phyloP scores from a whole-genome alignment of 1,140 invertebrate species.

The Coenobita brevimanus region DNA sequence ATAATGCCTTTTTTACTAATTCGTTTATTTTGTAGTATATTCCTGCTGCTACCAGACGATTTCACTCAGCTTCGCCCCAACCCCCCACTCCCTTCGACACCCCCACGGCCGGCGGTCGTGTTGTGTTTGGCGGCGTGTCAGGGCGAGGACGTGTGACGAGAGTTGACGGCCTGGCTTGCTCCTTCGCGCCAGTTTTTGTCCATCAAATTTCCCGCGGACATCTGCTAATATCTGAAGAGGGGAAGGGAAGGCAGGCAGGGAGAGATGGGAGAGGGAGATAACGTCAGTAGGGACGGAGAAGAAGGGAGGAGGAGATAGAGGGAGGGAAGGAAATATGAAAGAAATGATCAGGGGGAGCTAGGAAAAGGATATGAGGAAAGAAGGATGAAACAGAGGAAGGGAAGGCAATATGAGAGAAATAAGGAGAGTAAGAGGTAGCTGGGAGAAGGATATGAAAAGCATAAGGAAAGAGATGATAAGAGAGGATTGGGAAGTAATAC shows the following conservation, averaged over 20 bases:
- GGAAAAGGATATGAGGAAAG: background rate
- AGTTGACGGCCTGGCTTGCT: slow-evolving; percentile 43
- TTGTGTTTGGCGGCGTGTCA: slow-evolving; percentile 55
- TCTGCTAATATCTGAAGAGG: background rate
- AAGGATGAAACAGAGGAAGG: background rate
- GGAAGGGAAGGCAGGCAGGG: background rate
- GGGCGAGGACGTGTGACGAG: slow-evolving; percentile 43
- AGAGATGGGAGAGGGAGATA: background rate
- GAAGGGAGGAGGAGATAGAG: background rate
- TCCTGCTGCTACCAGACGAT: too few species aligned
- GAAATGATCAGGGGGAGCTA: background rate
- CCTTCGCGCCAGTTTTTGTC: slow-evolving; percentile 42
- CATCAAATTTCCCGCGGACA: background rate
- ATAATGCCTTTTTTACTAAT: too few species aligned
- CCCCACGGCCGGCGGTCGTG: slow-evolving; percentile 38
- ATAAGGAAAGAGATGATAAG: background rate
- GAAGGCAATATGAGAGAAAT: background rate
- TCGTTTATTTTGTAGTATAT: too few species aligned
- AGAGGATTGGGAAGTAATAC: background rate
- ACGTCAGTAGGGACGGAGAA: background rate
- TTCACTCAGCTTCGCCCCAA: too few species aligned
- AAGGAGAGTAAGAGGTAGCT: background rate
- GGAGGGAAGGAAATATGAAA: background rate
- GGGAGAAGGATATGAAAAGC: background rate
- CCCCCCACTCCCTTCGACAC: slow-evolving; percentile 31